These are phyloP conservation scores for Heteronetta atricapilla DNA, from an alignment of 2,113 vertebrate genomes.

Conservation along the genomic window DNA sequence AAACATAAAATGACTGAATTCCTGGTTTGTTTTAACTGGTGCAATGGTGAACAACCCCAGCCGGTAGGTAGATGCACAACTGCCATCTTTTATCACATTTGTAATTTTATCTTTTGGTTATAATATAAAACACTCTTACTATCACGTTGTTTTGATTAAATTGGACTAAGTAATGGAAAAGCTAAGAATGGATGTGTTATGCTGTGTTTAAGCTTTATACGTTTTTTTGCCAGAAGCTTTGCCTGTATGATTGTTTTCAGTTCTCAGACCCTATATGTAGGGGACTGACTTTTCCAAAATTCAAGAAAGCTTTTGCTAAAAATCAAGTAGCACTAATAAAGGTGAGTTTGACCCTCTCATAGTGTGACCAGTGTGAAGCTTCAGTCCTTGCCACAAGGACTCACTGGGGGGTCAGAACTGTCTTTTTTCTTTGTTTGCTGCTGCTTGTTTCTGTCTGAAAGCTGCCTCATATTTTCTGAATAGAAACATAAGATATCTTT, in stretches of 20 bases:
- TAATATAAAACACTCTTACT: fast-evolving
- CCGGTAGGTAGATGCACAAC: slow-evolving; percentile 79
- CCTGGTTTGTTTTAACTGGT: slow-evolving; percentile 75
- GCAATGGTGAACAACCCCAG: slow-evolving; percentile 86
- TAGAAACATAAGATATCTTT: background rate
- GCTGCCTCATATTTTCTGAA: background rate
- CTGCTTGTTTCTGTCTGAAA: background rate
- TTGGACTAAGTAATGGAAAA: background rate
- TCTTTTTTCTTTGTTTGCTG: background rate
- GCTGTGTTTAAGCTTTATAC: background rate
- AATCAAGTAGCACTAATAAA: background rate
- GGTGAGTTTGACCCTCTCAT: background rate
- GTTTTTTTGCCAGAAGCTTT: background rate
- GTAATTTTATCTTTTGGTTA: background rate
- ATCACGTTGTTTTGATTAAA: background rate
- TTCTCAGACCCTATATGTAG: background rate
- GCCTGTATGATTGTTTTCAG: background rate
- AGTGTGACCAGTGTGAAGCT: background rate
- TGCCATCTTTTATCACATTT: background rate
- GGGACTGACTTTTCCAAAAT: background rate
- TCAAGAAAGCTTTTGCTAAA: background rate
- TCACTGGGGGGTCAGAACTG: background rate
- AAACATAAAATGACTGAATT: slow-evolving; percentile 84
- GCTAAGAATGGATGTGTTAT: background rate
- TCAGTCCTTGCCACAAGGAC: background rate